These are phyloP conservation scores for Lerista edwardsae DNA, from an alignment of 2,797 vertebrate species.

Conservation along the genomic window DNA sequence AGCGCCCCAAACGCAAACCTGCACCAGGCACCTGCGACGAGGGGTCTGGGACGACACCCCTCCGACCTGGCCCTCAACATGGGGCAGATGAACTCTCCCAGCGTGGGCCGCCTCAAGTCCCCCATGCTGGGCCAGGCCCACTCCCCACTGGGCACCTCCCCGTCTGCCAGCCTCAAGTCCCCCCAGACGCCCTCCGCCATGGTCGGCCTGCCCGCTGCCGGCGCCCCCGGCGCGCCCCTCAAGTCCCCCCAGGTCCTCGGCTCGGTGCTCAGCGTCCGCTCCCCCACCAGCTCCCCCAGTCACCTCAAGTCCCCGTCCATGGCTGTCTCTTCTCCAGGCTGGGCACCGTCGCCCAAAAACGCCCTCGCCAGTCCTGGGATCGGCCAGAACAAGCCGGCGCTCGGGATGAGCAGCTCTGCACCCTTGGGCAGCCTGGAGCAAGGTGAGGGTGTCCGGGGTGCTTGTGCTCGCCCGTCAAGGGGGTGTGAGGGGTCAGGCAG, in stretches of 20 bases:
- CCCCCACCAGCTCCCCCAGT: constrained; percentile 90
- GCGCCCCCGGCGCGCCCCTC: constrained; percentile 70
- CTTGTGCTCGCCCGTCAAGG: fast-evolving
- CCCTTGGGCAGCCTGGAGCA: constrained; percentile 83
- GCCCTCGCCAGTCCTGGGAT: constrained; percentile 91
- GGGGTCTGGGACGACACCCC: constrained; percentile 83
- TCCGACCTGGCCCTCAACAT: constrained; percentile 89
- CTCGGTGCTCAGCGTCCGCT: constrained; percentile 88
- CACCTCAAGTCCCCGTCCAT: constrained; percentile 92
- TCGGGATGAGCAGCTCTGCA: constrained; percentile 75
- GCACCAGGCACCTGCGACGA: constrained; percentile 77
- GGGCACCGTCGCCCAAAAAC: constrained; percentile 90
- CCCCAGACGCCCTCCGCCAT: constrained; percentile 87
- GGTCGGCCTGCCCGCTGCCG: constrained; percentile 77
- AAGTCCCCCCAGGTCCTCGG: constrained; percentile 93
- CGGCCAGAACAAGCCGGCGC: constrained; percentile 76
- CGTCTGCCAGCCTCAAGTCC: constrained; percentile 92
- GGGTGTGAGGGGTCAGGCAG: fast-evolving
- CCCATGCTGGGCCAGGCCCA: constrained; percentile 91
- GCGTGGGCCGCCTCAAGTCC: constrained; percentile 92
- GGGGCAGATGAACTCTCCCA: constrained; percentile 88
- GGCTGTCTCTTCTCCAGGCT: constrained; percentile 88
- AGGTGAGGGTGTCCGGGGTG: constrained; percentile 72
- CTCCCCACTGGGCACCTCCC: constrained; percentile 89
- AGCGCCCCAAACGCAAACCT: constrained; percentile 70